Conservation (phyloP, 2,797 vertebrate species). For the Vipera latastei region DNA sequence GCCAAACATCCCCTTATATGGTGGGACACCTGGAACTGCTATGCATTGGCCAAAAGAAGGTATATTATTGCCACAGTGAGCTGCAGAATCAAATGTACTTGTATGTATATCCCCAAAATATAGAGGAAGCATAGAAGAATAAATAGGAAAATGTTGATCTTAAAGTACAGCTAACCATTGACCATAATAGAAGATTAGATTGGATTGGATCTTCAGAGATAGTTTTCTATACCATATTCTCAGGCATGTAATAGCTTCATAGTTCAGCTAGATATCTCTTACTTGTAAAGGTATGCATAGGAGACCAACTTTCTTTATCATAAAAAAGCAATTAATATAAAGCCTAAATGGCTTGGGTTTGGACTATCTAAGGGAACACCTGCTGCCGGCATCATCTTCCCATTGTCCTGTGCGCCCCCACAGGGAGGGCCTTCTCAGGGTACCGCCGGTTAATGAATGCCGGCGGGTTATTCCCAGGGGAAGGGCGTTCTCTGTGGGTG, state of each 20-base stretch:
- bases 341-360: too few relatives aligned
- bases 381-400: too few relatives aligned
- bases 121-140: background rate
- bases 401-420: too few relatives aligned
- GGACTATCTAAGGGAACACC: too few relatives aligned
- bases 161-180: background rate
- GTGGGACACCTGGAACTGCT: background rate
- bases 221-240: background rate
- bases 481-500: too few relatives aligned
- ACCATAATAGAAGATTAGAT: background rate
- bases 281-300: background rate
- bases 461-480: too few relatives aligned
- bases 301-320: constrained; percentile 8
- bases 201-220: background rate
- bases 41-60: background rate
- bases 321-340: constrained; percentile 2
- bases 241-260: background rate
- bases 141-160: background rate
- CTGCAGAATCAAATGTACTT: background rate
- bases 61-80: background rate
- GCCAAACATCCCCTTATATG: background rate
- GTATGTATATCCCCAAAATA: background rate
- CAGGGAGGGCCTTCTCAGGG: too few relatives aligned
- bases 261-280: background rate
- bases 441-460: too few relatives aligned